Evolutionary conservation across 2,113 vertebrate genomes (phyloP).

Genomic region (Dasypus novemcinctus): DNA sequence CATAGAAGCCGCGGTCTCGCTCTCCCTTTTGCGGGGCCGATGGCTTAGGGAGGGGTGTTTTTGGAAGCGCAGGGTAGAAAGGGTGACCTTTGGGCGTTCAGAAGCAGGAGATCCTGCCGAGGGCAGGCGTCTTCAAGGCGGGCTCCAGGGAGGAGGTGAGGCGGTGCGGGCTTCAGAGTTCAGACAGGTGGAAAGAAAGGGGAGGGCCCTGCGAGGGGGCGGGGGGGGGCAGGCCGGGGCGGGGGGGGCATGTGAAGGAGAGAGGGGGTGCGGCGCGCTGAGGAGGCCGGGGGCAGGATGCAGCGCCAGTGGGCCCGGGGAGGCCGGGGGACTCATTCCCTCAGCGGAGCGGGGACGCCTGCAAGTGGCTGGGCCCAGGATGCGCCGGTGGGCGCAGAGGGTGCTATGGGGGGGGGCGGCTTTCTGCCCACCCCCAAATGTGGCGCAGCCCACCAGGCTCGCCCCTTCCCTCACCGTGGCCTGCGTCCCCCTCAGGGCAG

Average conservation of each 20-base stretch:
- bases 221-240: neutral
- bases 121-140: neutral
- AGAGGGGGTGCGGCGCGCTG: neutral
- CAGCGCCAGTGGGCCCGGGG: neutral
- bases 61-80: neutral
- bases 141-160: neutral
- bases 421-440: neutral
- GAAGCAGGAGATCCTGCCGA: neutral
- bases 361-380: neutral
- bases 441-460: neutral
- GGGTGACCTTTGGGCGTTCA: neutral
- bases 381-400: neutral
- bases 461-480: neutral
- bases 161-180: neutral
- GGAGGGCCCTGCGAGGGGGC: neutral
- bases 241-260: neutral
- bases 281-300: neutral
- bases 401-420: neutral
- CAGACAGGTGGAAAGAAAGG: neutral
- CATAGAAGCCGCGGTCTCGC: neutral
- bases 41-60: too few species aligned
- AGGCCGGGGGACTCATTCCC: neutral
- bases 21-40: neutral
- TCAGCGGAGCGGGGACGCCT: neutral
- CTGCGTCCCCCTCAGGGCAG: slow-evolving; percentile 52